Evolutionary conservation across 2,888 invertebrate genomes (phyloP), one percentile per base, ranked within the genome.

Genomic region (Endotricha flammealis): DNA sequence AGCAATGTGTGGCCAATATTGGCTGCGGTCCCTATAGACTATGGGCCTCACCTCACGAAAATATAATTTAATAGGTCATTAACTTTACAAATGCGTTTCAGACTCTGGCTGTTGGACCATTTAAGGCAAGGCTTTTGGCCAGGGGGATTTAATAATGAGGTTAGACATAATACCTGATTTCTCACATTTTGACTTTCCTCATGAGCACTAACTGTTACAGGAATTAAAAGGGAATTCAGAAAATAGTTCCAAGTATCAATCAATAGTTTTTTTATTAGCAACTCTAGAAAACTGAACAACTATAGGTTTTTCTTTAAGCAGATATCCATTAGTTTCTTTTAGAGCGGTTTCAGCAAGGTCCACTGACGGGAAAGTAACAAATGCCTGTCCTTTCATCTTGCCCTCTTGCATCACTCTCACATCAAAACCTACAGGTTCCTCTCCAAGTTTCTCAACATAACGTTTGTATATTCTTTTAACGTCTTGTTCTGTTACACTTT

Each of bases 311-410:
- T 93, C 93, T 59, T 94, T 93, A 35, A 97, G 79, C 52, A 96
- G 88, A 66, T 90, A 95, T 0, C 96, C 97, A 80, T 97, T 96
- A 2, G 96, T 96, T 72, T 95, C 94, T 53, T 89, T 85, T 0
- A 97, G 68, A 6, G 97, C 97, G 45, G 87, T 81, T 59, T 92
- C 90, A 0, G 95, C 95, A 55, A 89, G 78, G 29, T 87, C 82
- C 8, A 91, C 87, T 55, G 88, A 90, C 34, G 95, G 93, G 36
- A 96, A 87, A 0, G 95, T 95, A 0, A 98, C 89, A 87, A 98
- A 98, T 0, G 96, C 97, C 77, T 98, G 98, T 0, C 97, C 97
- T 75, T 97, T 98, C 97, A 98, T 97, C 60, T 96, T 89, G 1
- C 98, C 98, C 72, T 96, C 95, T 64, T 95, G 94, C 96, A 98